phyloP scores from a whole-genome alignment of 2,113 vertebrate genomes.

The Pluvianellus socialis region DNA sequence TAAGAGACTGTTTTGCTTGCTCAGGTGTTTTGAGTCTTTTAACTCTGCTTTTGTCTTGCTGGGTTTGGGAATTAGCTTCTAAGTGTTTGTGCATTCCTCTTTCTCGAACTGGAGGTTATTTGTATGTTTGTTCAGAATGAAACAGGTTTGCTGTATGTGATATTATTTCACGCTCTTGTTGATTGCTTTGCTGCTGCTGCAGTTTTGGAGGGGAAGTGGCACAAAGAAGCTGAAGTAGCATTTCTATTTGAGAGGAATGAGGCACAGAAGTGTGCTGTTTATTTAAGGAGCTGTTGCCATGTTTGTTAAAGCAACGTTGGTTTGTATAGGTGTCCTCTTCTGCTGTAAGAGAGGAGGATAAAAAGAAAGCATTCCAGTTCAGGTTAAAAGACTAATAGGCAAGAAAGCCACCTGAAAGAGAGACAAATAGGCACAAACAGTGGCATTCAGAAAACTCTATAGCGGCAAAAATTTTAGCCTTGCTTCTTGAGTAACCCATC shows the following conservation, averaged over 20 bases:
- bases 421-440: not conserved
- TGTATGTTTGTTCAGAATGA: constrained; percentile 50
- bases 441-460: not conserved
- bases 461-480: not conserved
- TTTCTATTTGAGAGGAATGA: not conserved
- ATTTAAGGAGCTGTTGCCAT: constrained; percentile 12
- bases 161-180: constrained; percentile 18
- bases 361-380: not conserved
- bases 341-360: not conserved
- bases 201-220: constrained; percentile 17
- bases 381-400: not conserved
- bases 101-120: constrained; percentile 32
- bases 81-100: constrained; percentile 50
- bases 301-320: not conserved
- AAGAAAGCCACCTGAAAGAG: not conserved
- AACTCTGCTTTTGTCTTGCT: constrained; percentile 30
- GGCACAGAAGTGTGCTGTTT: not conserved
- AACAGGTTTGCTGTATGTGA: constrained; percentile 18
- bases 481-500: not conserved
- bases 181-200: constrained; percentile 54
- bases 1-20: constrained; percentile 52
- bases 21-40: constrained; percentile 50
- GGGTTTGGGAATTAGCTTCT: constrained; percentile 35
- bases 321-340: not conserved
- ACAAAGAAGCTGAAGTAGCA: constrained; percentile 51